phyloP scores from a whole-genome alignment of 2,797 vertebrate species.

The Takifugu ocellatus region DNA sequence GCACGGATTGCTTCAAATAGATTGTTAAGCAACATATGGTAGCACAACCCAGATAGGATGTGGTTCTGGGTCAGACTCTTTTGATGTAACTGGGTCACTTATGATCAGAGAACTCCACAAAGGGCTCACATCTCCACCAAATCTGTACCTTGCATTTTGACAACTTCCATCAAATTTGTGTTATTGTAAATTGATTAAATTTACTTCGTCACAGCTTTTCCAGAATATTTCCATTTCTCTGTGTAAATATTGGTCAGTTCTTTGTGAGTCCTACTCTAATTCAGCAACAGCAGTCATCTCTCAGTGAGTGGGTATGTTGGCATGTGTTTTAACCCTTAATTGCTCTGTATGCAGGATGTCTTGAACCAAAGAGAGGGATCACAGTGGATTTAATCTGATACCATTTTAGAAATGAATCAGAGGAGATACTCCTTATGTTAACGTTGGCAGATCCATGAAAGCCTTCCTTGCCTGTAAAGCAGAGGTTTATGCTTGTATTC shows the following conservation, averaged over 20 bases:
- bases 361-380: conserved; percentile 18
- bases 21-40: not conserved
- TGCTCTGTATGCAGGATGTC: conserved; percentile 16
- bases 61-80: conserved; percentile 19
- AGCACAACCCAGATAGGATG: conserved; percentile 13
- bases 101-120: not conserved
- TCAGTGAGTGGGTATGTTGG: not conserved
- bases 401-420: conserved; percentile 47
- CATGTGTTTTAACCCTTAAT: conserved; percentile 33
- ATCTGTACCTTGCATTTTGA: conserved; percentile 1
- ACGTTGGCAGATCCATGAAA: conserved; percentile 24
- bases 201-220: too few relatives aligned
- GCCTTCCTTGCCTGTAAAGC: conserved; percentile 1
- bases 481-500: conserved; percentile 3
- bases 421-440: conserved; percentile 23
- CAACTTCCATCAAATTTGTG: conserved; percentile 5
- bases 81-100: conserved; percentile 22
- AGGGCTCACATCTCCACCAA: conserved; percentile 3
- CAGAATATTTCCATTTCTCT: too few relatives aligned
- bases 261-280: conserved; percentile 17
- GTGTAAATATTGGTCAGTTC: conserved; percentile 3
- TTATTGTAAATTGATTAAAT: conserved; percentile 7
- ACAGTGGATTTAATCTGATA: conserved; percentile 35
- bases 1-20: conserved; percentile 9
- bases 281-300: conserved; percentile 35